Evolutionary conservation across 64 coral and sea anemone species (phyloP), one percentile per base, ranked within the genome.

Genomic region (Montipora cactus): DNA sequence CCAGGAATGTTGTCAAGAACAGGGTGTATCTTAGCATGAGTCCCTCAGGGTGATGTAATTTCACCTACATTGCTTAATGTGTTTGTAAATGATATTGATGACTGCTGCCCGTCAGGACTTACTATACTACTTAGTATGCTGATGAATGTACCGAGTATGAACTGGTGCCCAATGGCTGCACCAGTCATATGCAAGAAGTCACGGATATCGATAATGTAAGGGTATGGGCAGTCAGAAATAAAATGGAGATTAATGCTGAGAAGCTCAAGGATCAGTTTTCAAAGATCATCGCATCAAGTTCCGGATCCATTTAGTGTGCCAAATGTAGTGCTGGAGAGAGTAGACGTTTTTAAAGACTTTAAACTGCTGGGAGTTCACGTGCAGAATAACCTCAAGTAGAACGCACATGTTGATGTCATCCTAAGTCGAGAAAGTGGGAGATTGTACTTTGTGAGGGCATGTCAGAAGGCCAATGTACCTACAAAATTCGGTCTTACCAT

Each of bases 111-210:
- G 44, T 21, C 62, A 6, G 47, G 47, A 7, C 11, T 7, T 21
- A 78, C 23, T 46, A 86, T 46, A 88, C 77, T 3, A 19, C 18
- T 73, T 88, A 88, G 57, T 94, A 74, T 58, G 92, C 92, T 19
- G 92, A 94, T 81, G 85, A 81, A 10, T 94, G 92, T 14, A 81
- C 49, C 46, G 75, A 74, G 62, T 69, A 94, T 46, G 88, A 90
- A 37, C 37, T 80, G 5, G 59, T 80, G 19, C 57, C 51, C 1
- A 15, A 2, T 61, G 76, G 59, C 7, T 18, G 10, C n/a, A 10
- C 5, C 13, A 70, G 88, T 47, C 25, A 81, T 19, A 91, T 91
- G 37, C 89, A 81, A 19, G 89, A 58, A 15, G 46, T 71, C 37
- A 37, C 37, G 37, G 37, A 37, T 12, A 83, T 59, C 2, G 19